Percentiles rank a stretch among this genome's conserved stretches.
phyloP scores from a whole-genome alignment of 1,140 invertebrate species.

The Pseudomyrmex pallidus region DNA sequence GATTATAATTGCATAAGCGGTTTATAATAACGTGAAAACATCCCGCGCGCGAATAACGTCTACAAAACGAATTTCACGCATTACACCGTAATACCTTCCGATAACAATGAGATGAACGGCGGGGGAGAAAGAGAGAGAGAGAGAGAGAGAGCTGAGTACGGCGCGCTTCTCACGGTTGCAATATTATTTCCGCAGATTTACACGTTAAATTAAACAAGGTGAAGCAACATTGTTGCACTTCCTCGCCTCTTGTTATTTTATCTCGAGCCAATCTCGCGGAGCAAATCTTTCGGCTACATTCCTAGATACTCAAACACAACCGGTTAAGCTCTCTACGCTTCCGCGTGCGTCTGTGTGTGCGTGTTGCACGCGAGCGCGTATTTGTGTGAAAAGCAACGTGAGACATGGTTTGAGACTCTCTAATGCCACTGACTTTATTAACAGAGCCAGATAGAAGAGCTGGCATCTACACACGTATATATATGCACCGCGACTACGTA shows the following conservation, averaged over 20 bases:
- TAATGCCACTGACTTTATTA: slow-evolving; percentile 55
- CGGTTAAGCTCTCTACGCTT: neutral
- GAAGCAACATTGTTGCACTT: slow-evolving; percentile 54
- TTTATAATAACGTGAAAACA: slow-evolving; percentile 57
- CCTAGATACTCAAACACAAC: slow-evolving; percentile 19
- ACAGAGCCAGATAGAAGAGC: slow-evolving; percentile 32
- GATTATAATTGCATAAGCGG: slow-evolving; percentile 50
- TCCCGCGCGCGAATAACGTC: neutral
- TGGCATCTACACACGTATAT: slow-evolving; percentile 1
- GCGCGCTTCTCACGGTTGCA: slow-evolving; percentile 6
- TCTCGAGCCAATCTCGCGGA: slow-evolving; percentile 48
- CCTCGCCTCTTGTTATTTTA: slow-evolving; percentile 51
- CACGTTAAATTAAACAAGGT: slow-evolving; percentile 58
- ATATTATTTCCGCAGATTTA: slow-evolving; percentile 62
- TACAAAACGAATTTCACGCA: slow-evolving; percentile 41
- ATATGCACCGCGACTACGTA: too few relatives aligned
- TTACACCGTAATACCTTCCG: slow-evolving; percentile 54
- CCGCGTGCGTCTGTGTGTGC: neutral
- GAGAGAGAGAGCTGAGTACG: neutral
- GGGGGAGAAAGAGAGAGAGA: too few relatives aligned
- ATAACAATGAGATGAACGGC: slow-evolving; percentile 46
- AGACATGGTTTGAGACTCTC: slow-evolving; percentile 41
- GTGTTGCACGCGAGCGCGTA: neutral
- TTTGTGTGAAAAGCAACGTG: neutral
- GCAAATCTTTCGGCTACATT: slow-evolving; percentile 53